These are phyloP conservation scores for Liposcelis brunnea DNA, from an alignment of 2,888 invertebrate species.

Conservation along the genomic window DNA sequence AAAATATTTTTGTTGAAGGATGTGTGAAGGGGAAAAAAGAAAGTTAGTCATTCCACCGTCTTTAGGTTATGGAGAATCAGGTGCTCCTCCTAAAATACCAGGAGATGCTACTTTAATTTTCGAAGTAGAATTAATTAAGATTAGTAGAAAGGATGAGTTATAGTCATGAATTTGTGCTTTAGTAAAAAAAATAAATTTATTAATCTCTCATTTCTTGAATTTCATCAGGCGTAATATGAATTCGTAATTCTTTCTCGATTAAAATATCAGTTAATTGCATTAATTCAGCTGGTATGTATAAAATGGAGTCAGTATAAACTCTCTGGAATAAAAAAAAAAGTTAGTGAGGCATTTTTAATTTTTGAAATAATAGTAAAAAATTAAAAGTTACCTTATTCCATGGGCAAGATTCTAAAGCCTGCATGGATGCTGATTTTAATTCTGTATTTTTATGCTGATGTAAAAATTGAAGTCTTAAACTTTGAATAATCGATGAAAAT, in stretches of 20 bases:
- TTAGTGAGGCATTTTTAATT: slow-evolving; percentile 11
- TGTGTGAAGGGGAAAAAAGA: slow-evolving; percentile 77
- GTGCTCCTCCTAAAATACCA: slow-evolving; percentile 71
- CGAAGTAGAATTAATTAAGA: slow-evolving; percentile 62
- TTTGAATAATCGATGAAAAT: too few relatives aligned
- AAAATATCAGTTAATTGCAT: slow-evolving; percentile 54
- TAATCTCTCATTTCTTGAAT: slow-evolving; percentile 39
- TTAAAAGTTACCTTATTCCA: slow-evolving; percentile 36
- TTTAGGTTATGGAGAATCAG: slow-evolving; percentile 64
- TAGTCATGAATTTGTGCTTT: slow-evolving; percentile 20
- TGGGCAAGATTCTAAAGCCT: slow-evolving; percentile 42
- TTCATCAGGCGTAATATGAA: slow-evolving; percentile 61
- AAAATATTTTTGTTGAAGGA: slow-evolving; percentile 34
- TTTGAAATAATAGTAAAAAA: slow-evolving; percentile 1
- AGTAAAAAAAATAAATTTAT: slow-evolving; percentile 6
- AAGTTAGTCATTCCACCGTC: slow-evolving; percentile 74
- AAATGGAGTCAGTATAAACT: slow-evolving; percentile 46
- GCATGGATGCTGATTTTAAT: not conserved
- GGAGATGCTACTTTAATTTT: slow-evolving; percentile 61
- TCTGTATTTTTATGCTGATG: too few relatives aligned
- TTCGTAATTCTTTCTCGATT: slow-evolving; percentile 53
- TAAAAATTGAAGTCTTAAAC: too few relatives aligned
- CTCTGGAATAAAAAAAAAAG: slow-evolving; percentile 24
- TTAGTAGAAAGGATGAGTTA: slow-evolving; percentile 47
- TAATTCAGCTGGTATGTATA: slow-evolving; percentile 42